Evolutionary conservation across 2,113 vertebrate genomes (phyloP).

Genomic region (Turdus rufiventris): DNA sequence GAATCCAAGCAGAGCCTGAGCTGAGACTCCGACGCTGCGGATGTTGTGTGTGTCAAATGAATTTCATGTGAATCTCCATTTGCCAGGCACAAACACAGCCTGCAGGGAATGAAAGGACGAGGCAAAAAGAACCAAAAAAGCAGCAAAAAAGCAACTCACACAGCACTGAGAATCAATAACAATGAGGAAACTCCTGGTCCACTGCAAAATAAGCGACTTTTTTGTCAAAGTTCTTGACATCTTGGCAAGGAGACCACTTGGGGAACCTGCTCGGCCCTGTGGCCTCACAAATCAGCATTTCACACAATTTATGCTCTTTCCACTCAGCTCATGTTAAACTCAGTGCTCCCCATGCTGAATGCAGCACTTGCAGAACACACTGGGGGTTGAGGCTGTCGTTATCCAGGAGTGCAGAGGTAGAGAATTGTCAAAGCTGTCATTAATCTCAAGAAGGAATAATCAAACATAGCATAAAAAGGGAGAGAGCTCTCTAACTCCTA

Average conservation of each 20-base stretch:
- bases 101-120: neutral
- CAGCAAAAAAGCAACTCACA: neutral
- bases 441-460: neutral
- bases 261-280: neutral
- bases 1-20: neutral
- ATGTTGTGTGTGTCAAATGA: neutral
- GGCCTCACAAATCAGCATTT: fast-evolving
- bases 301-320: neutral
- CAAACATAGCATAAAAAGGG: neutral
- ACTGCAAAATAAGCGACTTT: neutral
- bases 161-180: neutral
- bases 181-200: neutral
- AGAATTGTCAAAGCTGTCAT: slow-evolving; percentile 7
- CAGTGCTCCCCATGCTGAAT: fast-evolving
- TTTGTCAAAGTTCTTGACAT: neutral
- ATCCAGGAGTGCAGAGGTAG: neutral
- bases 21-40: fast-evolving
- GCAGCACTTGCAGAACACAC: neutral
- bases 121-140: neutral
- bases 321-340: neutral
- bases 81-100: neutral
- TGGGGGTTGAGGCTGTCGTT: neutral
- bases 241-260: neutral
- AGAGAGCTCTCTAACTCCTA: neutral
- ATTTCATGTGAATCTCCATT: neutral